Evolutionary conservation across 1,140 invertebrate genomes (phyloP).

Genomic region (Platorchestia sp.): DNA sequence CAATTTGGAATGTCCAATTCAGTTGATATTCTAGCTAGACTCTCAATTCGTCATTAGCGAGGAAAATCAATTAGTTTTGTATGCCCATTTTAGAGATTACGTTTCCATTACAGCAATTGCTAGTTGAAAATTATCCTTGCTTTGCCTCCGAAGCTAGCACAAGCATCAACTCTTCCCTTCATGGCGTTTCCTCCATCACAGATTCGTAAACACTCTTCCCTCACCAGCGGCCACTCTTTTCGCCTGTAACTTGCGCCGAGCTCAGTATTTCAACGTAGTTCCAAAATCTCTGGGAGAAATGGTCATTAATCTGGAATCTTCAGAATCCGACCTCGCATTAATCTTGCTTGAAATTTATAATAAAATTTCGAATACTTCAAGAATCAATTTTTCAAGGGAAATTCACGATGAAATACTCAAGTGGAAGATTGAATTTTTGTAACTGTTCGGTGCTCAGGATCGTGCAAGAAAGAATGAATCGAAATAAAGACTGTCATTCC

Average conservation of each 20-base stretch:
- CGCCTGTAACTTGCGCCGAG: not conserved
- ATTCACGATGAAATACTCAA: not conserved
- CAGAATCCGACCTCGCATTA: not conserved
- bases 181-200: not conserved
- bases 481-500: not conserved
- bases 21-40: no score
- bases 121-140: not conserved
- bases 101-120: not conserved
- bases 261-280: conserved; percentile 1
- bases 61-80: no score
- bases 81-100: no score
- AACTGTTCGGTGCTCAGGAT: not conserved
- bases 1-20: no score
- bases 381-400: not conserved
- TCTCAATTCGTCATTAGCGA: no score
- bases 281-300: not conserved
- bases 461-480: not conserved
- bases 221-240: not conserved
- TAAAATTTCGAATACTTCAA: not conserved
- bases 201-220: not conserved
- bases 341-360: not conserved
- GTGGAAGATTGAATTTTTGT: not conserved
- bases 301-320: not conserved
- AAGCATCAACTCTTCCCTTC: not conserved
- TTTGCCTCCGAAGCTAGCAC: not conserved